Percentiles rank a stretch among this genome's conserved stretches.
Conservation (phyloP, 2,113 vertebrate genomes). For the Campylomormyrus numenius region DNA sequence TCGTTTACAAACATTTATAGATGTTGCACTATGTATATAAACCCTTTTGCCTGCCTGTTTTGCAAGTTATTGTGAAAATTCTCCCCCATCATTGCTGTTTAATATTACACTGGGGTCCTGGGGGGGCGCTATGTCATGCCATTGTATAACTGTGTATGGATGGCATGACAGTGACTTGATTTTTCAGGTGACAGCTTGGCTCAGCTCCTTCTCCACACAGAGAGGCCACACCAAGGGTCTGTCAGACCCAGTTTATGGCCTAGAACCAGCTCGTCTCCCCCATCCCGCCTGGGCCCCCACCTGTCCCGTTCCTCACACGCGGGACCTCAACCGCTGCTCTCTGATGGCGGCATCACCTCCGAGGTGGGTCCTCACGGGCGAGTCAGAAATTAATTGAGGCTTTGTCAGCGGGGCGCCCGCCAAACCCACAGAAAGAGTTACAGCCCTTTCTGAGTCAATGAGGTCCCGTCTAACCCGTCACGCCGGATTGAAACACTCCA, state of each 20-base stretch:
- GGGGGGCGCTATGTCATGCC: not conserved
- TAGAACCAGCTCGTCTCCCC: not conserved
- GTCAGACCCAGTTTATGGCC: not conserved
- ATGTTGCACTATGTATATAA: not conserved
- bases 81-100: not conserved
- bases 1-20: not conserved
- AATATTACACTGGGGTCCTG: not conserved
- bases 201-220: not conserved
- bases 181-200: not conserved
- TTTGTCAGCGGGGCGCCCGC: not conserved
- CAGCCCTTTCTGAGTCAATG: not conserved
- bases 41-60: not conserved
- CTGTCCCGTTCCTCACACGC: not conserved
- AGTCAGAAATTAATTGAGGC: not conserved
- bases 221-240: not conserved
- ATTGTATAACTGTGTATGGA: not conserved
- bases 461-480: not conserved
- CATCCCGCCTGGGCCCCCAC: not conserved
- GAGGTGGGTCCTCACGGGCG: not conserved
- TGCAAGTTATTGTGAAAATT: not conserved
- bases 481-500: not conserved
- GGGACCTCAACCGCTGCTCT: not conserved
- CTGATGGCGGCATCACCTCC: not conserved
- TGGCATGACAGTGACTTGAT: not conserved
- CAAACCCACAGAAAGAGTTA: not conserved